These are phyloP conservation scores for Steinernema khuongi DNA, from an alignment of 1,140 invertebrate species.

Conservation along the genomic window DNA sequence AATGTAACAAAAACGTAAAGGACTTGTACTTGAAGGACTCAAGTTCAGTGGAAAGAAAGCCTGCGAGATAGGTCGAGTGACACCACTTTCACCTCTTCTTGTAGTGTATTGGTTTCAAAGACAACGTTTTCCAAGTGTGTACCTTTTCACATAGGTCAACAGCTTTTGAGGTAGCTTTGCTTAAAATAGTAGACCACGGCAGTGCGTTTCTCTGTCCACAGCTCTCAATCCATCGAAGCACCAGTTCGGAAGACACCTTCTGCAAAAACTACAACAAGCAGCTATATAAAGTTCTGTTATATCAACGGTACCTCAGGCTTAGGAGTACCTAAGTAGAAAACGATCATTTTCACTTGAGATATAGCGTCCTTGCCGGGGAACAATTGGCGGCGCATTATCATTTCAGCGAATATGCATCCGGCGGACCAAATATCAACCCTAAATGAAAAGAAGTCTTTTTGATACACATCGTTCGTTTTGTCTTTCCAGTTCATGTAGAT, in stretches of 20 bases:
- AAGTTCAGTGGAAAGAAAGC: too few relatives aligned
- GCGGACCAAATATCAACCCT: slow-evolving; percentile 95
- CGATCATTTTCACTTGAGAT: slow-evolving; percentile 43
- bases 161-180: slow-evolving; percentile 30
- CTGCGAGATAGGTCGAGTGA: too few relatives aligned
- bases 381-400: slow-evolving; percentile 84
- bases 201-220: slow-evolving; percentile 32
- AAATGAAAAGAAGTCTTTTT: background rate
- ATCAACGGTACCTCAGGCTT: slow-evolving; percentile 28
- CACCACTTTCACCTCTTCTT: too few relatives aligned
- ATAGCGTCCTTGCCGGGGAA: slow-evolving; percentile 87
- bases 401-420: slow-evolving; percentile 94
- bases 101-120: too few relatives aligned
- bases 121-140: too few relatives aligned
- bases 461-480: background rate
- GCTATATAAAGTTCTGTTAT: background rate
- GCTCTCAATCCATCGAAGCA: slow-evolving; percentile 27
- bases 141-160: slow-evolving; percentile 29
- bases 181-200: slow-evolving; percentile 30
- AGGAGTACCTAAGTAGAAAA: slow-evolving; percentile 39
- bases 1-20: too few relatives aligned
- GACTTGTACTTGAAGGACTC: too few relatives aligned
- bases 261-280: slow-evolving; percentile 28
- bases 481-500: too few relatives aligned
- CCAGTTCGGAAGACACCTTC: slow-evolving; percentile 24